Base-by-base conservation (phyloP, 2,797 vertebrate genomes). In the Hylomyscus alleni region DNA sequence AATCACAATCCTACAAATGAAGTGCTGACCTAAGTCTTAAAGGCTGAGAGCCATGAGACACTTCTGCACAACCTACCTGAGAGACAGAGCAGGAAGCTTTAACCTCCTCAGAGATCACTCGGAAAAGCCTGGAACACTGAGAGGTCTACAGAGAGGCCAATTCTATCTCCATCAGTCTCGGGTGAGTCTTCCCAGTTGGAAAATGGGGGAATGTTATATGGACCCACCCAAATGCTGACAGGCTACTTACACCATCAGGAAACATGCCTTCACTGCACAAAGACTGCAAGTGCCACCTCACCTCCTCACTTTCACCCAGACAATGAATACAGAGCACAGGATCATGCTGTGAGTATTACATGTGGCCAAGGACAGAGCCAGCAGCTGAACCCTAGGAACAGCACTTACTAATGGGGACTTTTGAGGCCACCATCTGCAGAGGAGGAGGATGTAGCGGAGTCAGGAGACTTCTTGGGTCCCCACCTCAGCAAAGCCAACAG, bases 21-120 rank as follows among this genome's bases (percentile, higher is more conserved):
- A 52, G 54, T 0, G 1, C 7, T 62, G 8, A 76, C 2, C 54
- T 20, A 65, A 0, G 52, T 73, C 76, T 90, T n/a, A 50, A 73
- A 93, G 73, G 37, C 26, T 72, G 6, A 34, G 54, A 47, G 56
- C 47, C 26, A 4, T 62, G 26, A 47, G n/a, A 83, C 17, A 54
- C 67, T 62, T 82, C 91, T 44, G 78, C 0, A 87, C 89, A 93
- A 75, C 84, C 90, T 89, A 82, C 77, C 85, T 94, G 22, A 56
- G 6, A 11, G 15, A 78, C 17, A 65, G 52, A 50, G 77, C 50
- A n/a, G 58, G 37, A 24, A 52, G 34, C 50, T 69, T 50, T 34
- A 83, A 58, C 54, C 34, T 34, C 56, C 77, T 31, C 22, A 3
- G 7, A 37, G 85, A 60, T n/a, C 52, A 22, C 60, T 87, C 37